Evolutionary conservation across 2,888 invertebrate genomes (phyloP).

Genomic region (Callosobruchus maculatus): DNA sequence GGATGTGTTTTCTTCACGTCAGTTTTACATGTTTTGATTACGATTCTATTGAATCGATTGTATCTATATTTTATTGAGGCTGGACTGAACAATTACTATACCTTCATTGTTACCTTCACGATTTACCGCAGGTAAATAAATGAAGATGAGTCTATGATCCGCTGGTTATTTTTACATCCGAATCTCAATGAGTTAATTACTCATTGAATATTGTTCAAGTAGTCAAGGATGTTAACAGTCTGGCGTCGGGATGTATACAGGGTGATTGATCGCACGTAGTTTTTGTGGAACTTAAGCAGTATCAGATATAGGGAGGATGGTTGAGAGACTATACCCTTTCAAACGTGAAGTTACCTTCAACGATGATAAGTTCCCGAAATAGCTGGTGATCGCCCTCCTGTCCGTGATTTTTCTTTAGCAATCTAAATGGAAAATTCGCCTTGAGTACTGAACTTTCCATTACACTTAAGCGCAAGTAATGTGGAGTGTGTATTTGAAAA

Average conservation of each 20-base stretch:
- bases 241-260: neutral
- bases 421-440: too few relatives aligned
- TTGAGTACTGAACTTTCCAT: too few relatives aligned
- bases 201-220: neutral
- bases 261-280: too few relatives aligned
- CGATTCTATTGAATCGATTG: neutral
- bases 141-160: neutral
- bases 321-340: too few relatives aligned
- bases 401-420: too few relatives aligned
- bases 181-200: neutral
- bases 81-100: neutral
- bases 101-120: neutral
- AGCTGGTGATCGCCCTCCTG: too few relatives aligned
- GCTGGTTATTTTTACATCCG: neutral
- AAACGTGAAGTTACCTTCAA: too few relatives aligned
- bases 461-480: too few relatives aligned
- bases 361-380: too few relatives aligned
- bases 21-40: neutral
- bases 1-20: neutral
- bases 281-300: too few relatives aligned
- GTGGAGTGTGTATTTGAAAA: too few relatives aligned
- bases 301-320: too few relatives aligned
- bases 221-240: neutral
- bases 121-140: neutral
- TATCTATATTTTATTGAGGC: neutral